A percentile compares a stretch with the other conserved stretches of the same genome.
Conservation (phyloP, 1,140 invertebrate genomes). For the Caenorhabditis latens region DNA sequence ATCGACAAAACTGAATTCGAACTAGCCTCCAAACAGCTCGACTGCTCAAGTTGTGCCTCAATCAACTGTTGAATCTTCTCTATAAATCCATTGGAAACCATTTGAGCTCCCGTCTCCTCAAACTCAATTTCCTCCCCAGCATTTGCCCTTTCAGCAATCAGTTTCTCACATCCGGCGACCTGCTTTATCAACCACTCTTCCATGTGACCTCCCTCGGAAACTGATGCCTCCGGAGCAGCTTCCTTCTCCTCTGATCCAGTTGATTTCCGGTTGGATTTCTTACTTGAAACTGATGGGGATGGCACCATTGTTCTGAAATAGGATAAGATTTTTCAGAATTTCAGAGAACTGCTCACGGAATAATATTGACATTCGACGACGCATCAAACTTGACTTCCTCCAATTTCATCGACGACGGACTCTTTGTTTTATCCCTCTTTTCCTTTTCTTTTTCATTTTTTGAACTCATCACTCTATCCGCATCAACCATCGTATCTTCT, state of each 20-base stretch:
- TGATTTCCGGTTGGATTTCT: background rate
- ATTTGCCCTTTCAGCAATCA: background rate
- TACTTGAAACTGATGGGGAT: background rate
- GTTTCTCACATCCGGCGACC: background rate
- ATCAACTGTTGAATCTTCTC: background rate
- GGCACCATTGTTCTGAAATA: constrained; percentile 26
- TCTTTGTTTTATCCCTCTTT: constrained; percentile 7
- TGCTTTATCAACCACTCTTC: constrained; percentile 21
- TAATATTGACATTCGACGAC: constrained; percentile 4
- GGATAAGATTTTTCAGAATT: background rate
- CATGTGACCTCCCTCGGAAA: background rate
- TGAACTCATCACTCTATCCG: background rate
- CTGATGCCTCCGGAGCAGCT: background rate
- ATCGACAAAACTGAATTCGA: background rate
- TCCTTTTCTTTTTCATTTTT: background rate
- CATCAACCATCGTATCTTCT: background rate
- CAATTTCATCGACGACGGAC: background rate
- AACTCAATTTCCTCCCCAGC: background rate
- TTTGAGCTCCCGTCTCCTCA: background rate
- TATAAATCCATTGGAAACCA: background rate
- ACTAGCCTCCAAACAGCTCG: background rate
- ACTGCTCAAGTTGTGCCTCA: background rate
- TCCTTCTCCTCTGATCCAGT: background rate
- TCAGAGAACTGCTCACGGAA: background rate
- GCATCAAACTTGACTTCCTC: constrained; percentile 32